Base-by-base conservation (phyloP, 2,797 vertebrate genomes). In the Sternarchorhynchus goeldii region DNA sequence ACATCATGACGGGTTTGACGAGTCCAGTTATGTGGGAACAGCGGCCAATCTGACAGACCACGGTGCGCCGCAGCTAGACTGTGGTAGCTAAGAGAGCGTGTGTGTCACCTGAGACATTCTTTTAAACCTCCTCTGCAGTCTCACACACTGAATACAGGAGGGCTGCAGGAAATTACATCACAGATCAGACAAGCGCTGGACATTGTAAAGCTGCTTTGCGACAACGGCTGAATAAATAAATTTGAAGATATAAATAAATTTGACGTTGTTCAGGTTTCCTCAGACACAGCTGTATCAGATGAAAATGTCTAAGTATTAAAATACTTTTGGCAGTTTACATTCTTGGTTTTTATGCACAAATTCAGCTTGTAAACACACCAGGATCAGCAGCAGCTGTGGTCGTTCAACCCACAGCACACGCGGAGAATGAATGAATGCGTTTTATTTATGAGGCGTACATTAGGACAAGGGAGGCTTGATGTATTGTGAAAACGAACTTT, bases 11-110 rank as follows among this genome's bases (percentile, higher is more conserved):
- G 57, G 64, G 31, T 85, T 25, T 25, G 25, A 21, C 6, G 82
- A 70, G 82, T 82, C 62, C 56, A 59, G 67, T 66, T 4, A 77
- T 78, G 72, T 77, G 41, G n/a, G 86, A 90, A 93, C 90, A 92
- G 92, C 91, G 82, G 83, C 68, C 1, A 5, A 80, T 85, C 87
- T 90, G 88, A 91, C 83, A 83, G 62, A 79, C 85, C 80, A 73
- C 86, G 79, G 81, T 50, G 73, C 80, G 6, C n/a, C n/a, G 57
- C 53, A 1, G 71, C 67, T 50, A 20, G 74, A 53, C 71, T 55
- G 25, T 60, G 55, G n/a, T 41, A 20, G 17, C 64, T 31, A 50
- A 14, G 31, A 36, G 63, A 4, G 21, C 1, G 66, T 70, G 39
- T 2, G 57, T 50, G 66, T 31, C 16, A 58, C 20, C n/a, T 16